These are phyloP conservation scores for Parthenolecanium corni DNA, from an alignment of 2,888 invertebrate genomes.

Conservation along the genomic window DNA sequence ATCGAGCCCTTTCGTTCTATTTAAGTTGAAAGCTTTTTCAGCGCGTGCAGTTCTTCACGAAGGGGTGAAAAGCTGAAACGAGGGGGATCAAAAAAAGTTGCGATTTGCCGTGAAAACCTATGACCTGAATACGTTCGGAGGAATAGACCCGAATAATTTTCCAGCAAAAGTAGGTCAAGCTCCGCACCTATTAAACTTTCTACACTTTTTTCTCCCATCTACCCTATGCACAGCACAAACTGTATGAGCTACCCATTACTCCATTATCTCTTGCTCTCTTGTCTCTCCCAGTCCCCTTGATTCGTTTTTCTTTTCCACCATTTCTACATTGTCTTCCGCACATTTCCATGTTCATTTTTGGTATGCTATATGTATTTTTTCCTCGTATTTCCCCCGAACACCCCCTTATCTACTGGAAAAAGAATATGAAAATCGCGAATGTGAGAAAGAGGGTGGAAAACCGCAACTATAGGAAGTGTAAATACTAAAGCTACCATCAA, in stretches of 20 bases:
- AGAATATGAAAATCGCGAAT: no score
- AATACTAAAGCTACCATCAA: conserved; percentile 13
- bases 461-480: no score
- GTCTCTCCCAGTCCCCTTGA: no score
- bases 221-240: no score
- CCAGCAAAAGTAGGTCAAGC: conserved; percentile 25
- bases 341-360: no score
- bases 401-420: no score
- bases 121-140: conserved; percentile 13
- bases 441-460: no score
- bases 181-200: conserved; percentile 25
- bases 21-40: not conserved
- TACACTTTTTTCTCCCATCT: not conserved
- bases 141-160: conserved; percentile 23
- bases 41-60: not conserved
- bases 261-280: no score
- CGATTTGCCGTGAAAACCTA: conserved; percentile 21
- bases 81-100: not conserved
- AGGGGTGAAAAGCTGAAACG: not conserved
- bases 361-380: conserved; percentile 8
- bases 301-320: no score
- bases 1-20: no score
- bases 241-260: no score
- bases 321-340: no score
- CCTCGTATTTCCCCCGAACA: conserved; percentile 5